Evolutionary conservation across 1,140 invertebrate species (phyloP), one percentile per base, ranked within the genome.

Genomic region (Drosophila varians): DNA sequence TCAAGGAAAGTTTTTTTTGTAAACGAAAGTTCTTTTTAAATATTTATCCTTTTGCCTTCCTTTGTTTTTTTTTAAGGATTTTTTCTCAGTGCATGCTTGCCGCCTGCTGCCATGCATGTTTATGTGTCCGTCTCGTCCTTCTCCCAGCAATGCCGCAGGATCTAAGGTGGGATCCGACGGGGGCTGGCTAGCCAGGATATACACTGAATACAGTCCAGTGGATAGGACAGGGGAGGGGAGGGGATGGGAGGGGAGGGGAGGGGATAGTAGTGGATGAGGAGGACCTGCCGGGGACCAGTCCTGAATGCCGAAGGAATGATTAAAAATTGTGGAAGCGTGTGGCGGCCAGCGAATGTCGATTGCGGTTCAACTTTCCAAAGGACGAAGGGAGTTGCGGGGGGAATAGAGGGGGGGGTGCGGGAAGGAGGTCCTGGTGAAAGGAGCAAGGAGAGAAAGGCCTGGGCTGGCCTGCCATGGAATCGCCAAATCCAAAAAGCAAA

Each of bases 291-390:
- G 60, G 52, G 36, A 77, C 42, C 68, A 36, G 53, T 53, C 56
- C 46, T 57, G 40, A 69, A 70, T 70, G 47, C 76, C 72, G 53
- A 28, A 70, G 66, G 66, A 78, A 86, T 86, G 80, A 86, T 86
- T 86, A 86, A 86, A 86, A 86, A 86, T 86, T 86, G 80, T 87
- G 79, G 72, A 86, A 86, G 80, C 82, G 72, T 79, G 60, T 57
- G 52, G 66, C 56, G 45, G 58, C 49, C 60, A 54, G 65, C 64
- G 64, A 31, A 66, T 53, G 64, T 66, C 64, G 61, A 66, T 66
- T 66, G 64, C 62, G 64, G 64, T 66, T 66, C 64, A 66, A 53
- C 64, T 66, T 66, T 66, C 40, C 46, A 43, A 64, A 34, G 23
- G 21, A n/a, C n/a, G n/a, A n/a, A n/a, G n/a, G n/a, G n/a, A n/a